phyloP scores from a whole-genome alignment of 1,140 invertebrate species.

The Sipha flava region DNA sequence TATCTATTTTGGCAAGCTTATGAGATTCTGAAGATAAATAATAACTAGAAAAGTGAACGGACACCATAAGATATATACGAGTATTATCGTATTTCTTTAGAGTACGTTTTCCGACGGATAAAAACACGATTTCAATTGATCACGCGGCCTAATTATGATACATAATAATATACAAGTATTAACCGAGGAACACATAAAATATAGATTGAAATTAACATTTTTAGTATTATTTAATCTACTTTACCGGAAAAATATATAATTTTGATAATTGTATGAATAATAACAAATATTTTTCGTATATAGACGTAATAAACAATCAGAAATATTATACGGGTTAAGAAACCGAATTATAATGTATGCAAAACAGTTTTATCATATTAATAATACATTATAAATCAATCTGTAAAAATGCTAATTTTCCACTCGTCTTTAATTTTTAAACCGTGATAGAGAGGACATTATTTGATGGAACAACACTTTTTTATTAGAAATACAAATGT shows the following conservation, averaged over 20 bases:
- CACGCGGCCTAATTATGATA: background rate
- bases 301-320: too few species aligned
- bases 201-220: background rate
- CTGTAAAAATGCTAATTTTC: too few species aligned
- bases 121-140: background rate
- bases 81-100: background rate
- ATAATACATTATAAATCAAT: too few species aligned
- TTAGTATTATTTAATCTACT: background rate
- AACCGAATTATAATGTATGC: too few species aligned
- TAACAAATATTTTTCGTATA: too few species aligned
- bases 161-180: background rate
- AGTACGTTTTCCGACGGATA: background rate
- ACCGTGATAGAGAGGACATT: too few species aligned
- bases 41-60: background rate
- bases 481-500: too few species aligned
- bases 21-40: background rate
- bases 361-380: too few species aligned
- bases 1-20: background rate
- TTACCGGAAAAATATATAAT: background rate
- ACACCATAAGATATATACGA: background rate
- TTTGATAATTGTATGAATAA: too few species aligned
- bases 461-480: too few species aligned
- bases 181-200: background rate
- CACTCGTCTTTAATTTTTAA: too few species aligned
- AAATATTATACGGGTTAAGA: too few species aligned